phyloP scores from a whole-genome alignment of 2,888 invertebrate genomes.

The Eubasilissa splendida region DNA sequence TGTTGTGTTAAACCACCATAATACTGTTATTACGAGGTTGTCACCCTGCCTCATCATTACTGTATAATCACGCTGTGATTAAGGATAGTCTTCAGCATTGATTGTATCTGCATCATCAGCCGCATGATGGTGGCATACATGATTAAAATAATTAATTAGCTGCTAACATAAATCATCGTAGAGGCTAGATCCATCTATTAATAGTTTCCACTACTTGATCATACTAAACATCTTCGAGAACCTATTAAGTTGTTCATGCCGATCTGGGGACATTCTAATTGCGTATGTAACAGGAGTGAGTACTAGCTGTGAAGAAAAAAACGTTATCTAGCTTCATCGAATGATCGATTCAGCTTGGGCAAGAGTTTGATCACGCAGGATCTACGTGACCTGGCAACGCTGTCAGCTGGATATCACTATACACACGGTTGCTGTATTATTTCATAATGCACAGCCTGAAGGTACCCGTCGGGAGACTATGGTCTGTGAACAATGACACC shows the following conservation, averaged over 20 bases:
- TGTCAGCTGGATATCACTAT: slow-evolving; percentile 1
- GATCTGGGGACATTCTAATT: not conserved
- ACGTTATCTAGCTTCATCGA: slow-evolving; percentile 6
- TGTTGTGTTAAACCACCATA: too few relatives aligned
- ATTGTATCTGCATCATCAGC: too few relatives aligned
- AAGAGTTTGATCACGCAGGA: slow-evolving; percentile 29
- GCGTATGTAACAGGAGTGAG: slow-evolving; percentile 29
- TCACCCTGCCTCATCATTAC: too few relatives aligned
- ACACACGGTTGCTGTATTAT: not conserved
- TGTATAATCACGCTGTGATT: too few relatives aligned
- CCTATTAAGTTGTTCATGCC: not conserved
- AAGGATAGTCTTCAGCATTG: too few relatives aligned
- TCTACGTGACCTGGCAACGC: slow-evolving; percentile 36
- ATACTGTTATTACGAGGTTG: too few relatives aligned
- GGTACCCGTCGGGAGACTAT: slow-evolving; percentile 7
- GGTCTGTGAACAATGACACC: slow-evolving; percentile 55
- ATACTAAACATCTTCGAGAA: too few relatives aligned
- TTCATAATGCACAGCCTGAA: slow-evolving; percentile 14
- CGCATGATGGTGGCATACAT: too few relatives aligned
- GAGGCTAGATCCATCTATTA: slow-evolving; percentile 26
- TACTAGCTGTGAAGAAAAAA: slow-evolving; percentile 14
- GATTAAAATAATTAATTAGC: too few relatives aligned
- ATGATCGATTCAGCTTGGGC: slow-evolving; percentile 8
- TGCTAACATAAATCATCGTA: slow-evolving; percentile 18
- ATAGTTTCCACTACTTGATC: not conserved